Evolutionary conservation across 2,888 invertebrate species (phyloP).

Genomic region (Hesperia comma): DNA sequence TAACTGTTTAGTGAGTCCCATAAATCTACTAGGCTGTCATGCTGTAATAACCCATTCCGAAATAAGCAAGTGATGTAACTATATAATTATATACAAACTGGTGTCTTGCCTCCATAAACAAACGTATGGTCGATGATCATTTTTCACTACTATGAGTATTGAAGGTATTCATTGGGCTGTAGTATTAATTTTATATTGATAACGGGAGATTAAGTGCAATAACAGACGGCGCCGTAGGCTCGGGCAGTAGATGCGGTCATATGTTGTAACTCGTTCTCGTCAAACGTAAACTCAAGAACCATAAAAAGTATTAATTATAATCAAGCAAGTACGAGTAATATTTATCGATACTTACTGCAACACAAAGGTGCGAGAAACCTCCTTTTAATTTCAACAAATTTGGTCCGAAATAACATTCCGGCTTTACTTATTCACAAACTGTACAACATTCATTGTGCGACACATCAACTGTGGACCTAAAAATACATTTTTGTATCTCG

Average conservation of each 20-base stretch:
- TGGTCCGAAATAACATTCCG: not conserved
- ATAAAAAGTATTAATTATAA: slow-evolving; percentile 19
- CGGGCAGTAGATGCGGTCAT: slow-evolving; percentile 40
- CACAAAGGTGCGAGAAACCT: slow-evolving; percentile 4
- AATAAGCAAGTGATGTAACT: slow-evolving; percentile 64
- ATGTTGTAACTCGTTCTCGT: slow-evolving; percentile 43
- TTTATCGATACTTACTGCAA: not conserved
- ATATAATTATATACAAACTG: slow-evolving; percentile 66
- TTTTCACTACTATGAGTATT: slow-evolving; percentile 69
- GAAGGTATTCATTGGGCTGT: slow-evolving; percentile 55
- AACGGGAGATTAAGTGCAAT: slow-evolving; percentile 62
- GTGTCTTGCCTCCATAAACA: slow-evolving; percentile 60
- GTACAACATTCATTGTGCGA: slow-evolving; percentile 9
- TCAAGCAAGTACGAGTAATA: slow-evolving; percentile 2
- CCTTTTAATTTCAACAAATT: not conserved
- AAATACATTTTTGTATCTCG: slow-evolving; percentile 30
- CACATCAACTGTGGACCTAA: slow-evolving; percentile 13
- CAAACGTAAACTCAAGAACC: slow-evolving; percentile 1
- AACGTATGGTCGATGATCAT: slow-evolving; percentile 58
- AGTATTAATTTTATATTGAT: slow-evolving; percentile 65
- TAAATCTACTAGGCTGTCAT: slow-evolving; percentile 57
- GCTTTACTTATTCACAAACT: slow-evolving; percentile 12
- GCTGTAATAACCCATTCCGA: slow-evolving; percentile 54
- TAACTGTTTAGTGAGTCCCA: slow-evolving; percentile 59
- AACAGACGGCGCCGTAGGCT: slow-evolving; percentile 49